Conservation (phyloP, 2,888 invertebrate genomes). For the Thera britannica region DNA sequence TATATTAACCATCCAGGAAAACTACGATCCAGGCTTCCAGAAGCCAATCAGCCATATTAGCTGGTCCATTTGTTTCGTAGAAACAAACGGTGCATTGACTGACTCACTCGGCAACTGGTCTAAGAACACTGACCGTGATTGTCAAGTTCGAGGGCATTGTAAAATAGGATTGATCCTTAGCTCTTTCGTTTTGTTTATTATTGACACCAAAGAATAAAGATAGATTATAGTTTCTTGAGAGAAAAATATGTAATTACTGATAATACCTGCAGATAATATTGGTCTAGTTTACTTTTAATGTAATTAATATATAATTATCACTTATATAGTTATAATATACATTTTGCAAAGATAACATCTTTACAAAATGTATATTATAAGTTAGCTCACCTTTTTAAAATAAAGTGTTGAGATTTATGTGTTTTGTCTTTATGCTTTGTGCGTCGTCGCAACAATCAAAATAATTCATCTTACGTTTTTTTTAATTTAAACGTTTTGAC, state of each 20-base stretch:
- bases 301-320: too few relatives aligned
- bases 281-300: too few relatives aligned
- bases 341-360: too few relatives aligned
- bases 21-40: conserved; percentile 58
- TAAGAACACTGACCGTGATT: conserved; percentile 31
- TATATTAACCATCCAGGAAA: conserved; percentile 62
- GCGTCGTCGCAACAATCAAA: conserved; percentile 10
- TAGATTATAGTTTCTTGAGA: too few relatives aligned
- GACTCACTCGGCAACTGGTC: conserved; percentile 45
- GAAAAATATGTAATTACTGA: too few relatives aligned
- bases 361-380: too few relatives aligned
- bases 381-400: too few relatives aligned
- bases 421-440: background rate
- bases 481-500: background rate
- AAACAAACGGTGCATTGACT: conserved; percentile 54
- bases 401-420: too few relatives aligned
- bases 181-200: conserved; percentile 2
- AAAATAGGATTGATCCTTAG: conserved; percentile 14
- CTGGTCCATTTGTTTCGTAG: conserved; percentile 70
- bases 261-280: too few relatives aligned
- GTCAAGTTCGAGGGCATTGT: conserved; percentile 22
- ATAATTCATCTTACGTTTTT: background rate
- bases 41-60: conserved; percentile 67
- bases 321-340: too few relatives aligned
- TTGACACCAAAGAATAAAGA: background rate